phyloP scores from a whole-genome alignment of 2,888 invertebrate genomes.

The Meta bourneti region DNA sequence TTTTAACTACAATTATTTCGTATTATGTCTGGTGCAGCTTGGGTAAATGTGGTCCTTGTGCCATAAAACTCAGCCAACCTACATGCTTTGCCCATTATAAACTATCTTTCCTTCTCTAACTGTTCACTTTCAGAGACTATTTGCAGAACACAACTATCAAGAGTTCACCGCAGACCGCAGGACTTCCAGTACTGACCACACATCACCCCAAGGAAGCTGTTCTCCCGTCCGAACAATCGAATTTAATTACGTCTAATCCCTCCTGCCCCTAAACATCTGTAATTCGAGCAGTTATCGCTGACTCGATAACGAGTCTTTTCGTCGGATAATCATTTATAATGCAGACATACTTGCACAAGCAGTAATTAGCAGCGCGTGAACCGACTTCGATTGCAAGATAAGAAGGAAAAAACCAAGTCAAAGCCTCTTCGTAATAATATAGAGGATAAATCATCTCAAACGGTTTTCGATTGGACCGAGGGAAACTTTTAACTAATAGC shows the following conservation, averaged over 20 bases:
- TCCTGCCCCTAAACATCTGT: constrained; percentile 1
- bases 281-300: constrained; percentile 22
- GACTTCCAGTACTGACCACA: not conserved
- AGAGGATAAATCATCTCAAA: constrained; percentile 10
- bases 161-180: not conserved
- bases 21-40: too few relatives aligned
- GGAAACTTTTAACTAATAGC: too few relatives aligned
- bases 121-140: not conserved
- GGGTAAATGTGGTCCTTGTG: too few relatives aligned
- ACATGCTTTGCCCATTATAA: too few relatives aligned
- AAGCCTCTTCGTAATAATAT: not conserved
- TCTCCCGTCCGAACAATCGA: not conserved
- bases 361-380: constrained; percentile 23
- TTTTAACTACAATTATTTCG: too few relatives aligned
- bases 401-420: not conserved
- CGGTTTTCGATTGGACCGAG: not conserved
- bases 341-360: constrained; percentile 2
- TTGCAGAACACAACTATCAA: not conserved
- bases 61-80: too few relatives aligned
- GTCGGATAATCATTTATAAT: constrained; percentile 1
- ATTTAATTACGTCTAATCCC: constrained; percentile 30
- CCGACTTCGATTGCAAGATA: not conserved
- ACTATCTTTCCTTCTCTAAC: not conserved
- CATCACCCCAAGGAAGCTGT: not conserved
- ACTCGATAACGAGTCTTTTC: constrained; percentile 6